Conservation (phyloP, 2,888 invertebrate genomes). For the Glyphotaelius pellucidus region DNA sequence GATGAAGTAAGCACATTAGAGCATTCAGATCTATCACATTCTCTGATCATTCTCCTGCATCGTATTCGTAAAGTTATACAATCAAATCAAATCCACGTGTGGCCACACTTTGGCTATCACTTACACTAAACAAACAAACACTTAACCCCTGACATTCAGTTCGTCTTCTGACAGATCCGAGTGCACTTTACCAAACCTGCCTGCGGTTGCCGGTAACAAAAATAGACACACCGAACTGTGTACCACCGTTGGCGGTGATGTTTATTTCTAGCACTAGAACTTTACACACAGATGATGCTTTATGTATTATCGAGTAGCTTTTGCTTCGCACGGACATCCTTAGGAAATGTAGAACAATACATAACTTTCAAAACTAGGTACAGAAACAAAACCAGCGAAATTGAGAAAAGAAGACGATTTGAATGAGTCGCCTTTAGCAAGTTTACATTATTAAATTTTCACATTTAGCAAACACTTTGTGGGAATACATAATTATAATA, state of each 20-base stretch:
- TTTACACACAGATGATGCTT: neutral
- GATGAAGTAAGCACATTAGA: neutral
- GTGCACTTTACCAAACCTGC: constrained; percentile 8
- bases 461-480: too few relatives aligned
- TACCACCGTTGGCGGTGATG: neutral
- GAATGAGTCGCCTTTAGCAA: too few relatives aligned
- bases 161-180: neutral
- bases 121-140: constrained; percentile 46
- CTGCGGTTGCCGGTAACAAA: neutral
- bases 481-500: too few relatives aligned
- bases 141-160: constrained; percentile 22
- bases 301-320: neutral
- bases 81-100: constrained; percentile 10
- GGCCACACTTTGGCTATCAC: constrained; percentile 28
- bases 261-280: neutral
- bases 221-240: neutral
- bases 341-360: neutral
- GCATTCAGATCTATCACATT: neutral
- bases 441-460: too few relatives aligned
- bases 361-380: neutral
- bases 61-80: neutral
- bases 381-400: too few relatives aligned
- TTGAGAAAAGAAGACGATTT: too few relatives aligned
- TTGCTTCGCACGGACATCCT: neutral
- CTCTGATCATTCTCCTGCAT: neutral